These are phyloP conservation scores for Threskiornis aethiopicus DNA, from an alignment of 2,797 vertebrate genomes.

Conservation along the genomic window DNA sequence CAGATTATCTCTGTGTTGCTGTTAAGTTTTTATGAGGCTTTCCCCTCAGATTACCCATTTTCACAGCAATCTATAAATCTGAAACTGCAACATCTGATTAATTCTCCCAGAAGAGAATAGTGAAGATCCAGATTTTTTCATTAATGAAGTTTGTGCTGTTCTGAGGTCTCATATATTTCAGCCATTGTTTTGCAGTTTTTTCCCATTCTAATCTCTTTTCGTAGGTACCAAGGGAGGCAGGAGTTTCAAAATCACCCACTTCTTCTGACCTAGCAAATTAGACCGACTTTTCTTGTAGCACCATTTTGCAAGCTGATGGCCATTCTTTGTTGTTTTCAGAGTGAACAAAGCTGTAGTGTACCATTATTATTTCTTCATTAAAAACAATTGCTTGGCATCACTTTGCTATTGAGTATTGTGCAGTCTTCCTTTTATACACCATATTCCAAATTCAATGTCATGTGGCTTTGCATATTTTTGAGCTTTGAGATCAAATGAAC, in stretches of 20 bases:
- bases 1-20: constrained; percentile 63
- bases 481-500: constrained; percentile 29
- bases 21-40: constrained; percentile 70
- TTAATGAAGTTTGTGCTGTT: constrained; percentile 64
- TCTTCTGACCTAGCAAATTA: background rate
- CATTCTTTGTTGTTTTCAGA: background rate
- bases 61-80: constrained; percentile 67
- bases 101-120: constrained; percentile 61
- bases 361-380: constrained; percentile 6
- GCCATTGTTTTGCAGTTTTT: background rate
- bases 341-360: background rate
- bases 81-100: constrained; percentile 66
- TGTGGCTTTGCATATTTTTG: constrained; percentile 21
- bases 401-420: background rate
- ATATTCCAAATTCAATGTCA: constrained; percentile 11
- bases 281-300: background rate
- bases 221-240: background rate
- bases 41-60: constrained; percentile 57
- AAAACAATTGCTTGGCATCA: constrained; percentile 17
- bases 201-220: background rate
- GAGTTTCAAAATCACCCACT: background rate
- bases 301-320: background rate
- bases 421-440: background rate
- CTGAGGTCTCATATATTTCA: constrained; percentile 12
- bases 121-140: constrained; percentile 53